These are phyloP conservation scores for Zaprionus inermis DNA, from an alignment of 1,140 invertebrate genomes.

Conservation along the genomic window DNA sequence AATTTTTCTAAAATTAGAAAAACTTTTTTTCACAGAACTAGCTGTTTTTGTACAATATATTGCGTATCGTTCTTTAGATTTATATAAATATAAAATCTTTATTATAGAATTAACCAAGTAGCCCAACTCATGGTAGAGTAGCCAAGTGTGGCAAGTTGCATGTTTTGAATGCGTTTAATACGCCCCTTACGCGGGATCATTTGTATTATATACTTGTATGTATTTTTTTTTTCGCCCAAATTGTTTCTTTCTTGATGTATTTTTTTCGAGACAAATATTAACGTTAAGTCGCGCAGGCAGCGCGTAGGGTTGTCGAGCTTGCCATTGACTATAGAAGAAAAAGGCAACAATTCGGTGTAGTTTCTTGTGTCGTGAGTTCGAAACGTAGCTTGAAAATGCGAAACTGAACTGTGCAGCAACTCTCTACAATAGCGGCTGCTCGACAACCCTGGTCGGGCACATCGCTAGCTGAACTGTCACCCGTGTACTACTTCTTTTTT, in stretches of 20 bases:
- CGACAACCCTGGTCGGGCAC: constrained; percentile 23
- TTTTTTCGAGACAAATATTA: constrained; percentile 53
- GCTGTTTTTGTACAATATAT: neutral
- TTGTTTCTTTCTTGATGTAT: constrained; percentile 25
- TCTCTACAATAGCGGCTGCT: neutral
- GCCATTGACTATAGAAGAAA: neutral
- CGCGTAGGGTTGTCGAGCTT: constrained; percentile 32
- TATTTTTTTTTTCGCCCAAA: constrained; percentile 15
- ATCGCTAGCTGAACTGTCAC: constrained; percentile 55
- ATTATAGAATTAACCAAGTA: neutral
- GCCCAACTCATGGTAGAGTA: neutral
- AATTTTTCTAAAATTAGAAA: too few species aligned
- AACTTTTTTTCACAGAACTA: too few species aligned
- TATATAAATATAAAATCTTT: neutral
- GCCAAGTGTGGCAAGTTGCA: constrained; percentile 19
- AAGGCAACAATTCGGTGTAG: neutral
- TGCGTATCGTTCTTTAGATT: neutral
- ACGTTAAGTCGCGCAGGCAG: constrained; percentile 38
- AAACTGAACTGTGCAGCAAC: too few species aligned
- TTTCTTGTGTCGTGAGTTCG: neutral
- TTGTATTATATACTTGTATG: constrained; percentile 48
- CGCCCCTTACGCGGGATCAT: constrained; percentile 59
- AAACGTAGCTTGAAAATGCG: too few species aligned
- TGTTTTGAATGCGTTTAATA: constrained; percentile 58
- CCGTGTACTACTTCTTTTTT: constrained; percentile 30